phyloP scores from a whole-genome alignment of 2,797 vertebrate genomes.

The Cynopterus sphinx region DNA sequence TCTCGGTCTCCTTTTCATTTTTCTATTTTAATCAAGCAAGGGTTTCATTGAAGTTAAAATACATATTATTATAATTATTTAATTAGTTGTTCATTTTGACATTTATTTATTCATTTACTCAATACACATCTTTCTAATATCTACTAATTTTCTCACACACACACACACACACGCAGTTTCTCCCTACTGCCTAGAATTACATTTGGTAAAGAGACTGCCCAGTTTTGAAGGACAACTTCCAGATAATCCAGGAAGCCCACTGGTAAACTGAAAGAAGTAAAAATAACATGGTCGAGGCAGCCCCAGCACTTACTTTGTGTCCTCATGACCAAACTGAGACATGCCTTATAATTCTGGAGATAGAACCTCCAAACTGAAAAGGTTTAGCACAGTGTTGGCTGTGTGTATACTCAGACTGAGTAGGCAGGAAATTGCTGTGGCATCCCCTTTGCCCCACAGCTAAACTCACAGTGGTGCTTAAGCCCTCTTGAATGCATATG shows the following conservation, averaged over 20 bases:
- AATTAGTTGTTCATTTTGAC: slow-evolving; percentile 19
- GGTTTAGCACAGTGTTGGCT: neutral
- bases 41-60: neutral
- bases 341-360: neutral
- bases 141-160: neutral
- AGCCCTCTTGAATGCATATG: neutral
- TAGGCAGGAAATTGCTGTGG: neutral
- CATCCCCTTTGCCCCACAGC: neutral
- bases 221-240: neutral
- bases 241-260: neutral
- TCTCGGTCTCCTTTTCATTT: neutral
- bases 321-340: neutral
- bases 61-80: neutral
- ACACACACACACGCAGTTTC: neutral
- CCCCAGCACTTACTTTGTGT: neutral
- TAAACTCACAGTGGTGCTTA: neutral
- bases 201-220: neutral
- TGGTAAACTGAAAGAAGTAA: neutral
- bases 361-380: neutral
- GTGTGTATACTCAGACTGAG: no score
- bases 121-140: neutral
- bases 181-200: neutral
- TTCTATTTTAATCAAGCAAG: neutral
- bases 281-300: neutral
- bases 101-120: neutral